Evolutionary conservation across 2,113 vertebrate species (phyloP).

Genomic region (Rhinolophus sinicus): DNA sequence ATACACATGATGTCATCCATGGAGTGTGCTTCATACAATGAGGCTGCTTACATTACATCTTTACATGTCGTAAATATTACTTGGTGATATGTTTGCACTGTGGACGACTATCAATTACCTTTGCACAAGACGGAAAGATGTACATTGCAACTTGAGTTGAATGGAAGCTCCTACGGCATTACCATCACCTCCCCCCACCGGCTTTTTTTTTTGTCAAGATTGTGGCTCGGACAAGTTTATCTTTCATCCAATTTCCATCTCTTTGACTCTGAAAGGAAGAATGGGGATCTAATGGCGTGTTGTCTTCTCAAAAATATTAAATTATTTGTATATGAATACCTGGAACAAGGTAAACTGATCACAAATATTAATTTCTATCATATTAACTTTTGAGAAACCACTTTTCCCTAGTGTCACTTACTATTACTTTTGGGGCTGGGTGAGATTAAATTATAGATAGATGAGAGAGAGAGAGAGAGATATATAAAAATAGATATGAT

Average conservation of each 20-base stretch:
- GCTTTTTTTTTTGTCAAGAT: neutral
- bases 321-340: neutral
- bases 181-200: no score
- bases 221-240: fast-evolving
- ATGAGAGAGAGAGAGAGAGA: no score
- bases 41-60: fast-evolving
- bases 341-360: neutral
- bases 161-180: neutral
- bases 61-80: no score
- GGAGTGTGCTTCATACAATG: no score
- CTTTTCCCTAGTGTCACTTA: neutral
- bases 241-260: no score
- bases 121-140: neutral
- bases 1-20: no score
- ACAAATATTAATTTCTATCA: neutral
- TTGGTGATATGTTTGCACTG: fast-evolving
- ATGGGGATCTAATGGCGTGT: fast-evolving
- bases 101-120: fast-evolving
- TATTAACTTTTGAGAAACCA: neutral
- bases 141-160: no score
- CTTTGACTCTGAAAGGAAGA: neutral
- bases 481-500: no score
- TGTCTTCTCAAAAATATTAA: neutral
- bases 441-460: neutral
- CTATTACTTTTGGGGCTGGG: neutral